Evolutionary conservation across 2,113 vertebrate genomes (phyloP).

Genomic region (Coracopsis vasa): DNA sequence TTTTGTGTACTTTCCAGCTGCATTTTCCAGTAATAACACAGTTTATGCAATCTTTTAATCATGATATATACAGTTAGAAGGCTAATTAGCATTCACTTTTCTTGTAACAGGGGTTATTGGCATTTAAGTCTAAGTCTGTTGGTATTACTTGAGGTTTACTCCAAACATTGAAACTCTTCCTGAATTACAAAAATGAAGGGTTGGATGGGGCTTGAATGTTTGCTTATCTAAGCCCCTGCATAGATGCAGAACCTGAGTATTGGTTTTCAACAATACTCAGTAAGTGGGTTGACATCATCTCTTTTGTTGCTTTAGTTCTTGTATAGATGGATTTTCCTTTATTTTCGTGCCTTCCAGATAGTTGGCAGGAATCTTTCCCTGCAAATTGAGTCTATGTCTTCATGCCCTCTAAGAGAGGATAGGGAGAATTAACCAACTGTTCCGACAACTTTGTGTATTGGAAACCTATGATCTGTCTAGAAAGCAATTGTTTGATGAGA

Average conservation of each 20-base stretch:
- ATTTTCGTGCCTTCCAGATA: background rate
- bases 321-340: background rate
- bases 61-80: background rate
- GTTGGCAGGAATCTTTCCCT: background rate
- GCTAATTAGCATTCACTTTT: background rate
- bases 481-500: background rate
- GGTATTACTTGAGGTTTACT: background rate
- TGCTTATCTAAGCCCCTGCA: background rate
- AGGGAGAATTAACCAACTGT: background rate
- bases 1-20: background rate
- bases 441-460: background rate
- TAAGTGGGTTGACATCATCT: background rate
- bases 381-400: background rate
- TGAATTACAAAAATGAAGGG: background rate
- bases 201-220: background rate
- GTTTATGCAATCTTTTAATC: background rate
- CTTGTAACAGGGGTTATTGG: background rate
- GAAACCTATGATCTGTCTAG: background rate
- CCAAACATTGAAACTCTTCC: background rate
- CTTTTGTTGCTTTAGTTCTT: background rate
- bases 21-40: background rate
- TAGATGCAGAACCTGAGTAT: background rate
- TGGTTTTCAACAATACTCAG: background rate
- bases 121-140: background rate
- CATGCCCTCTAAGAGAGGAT: fast-evolving